Base-by-base conservation (phyloP, 2,888 invertebrate species). In the Ophion costatus region DNA sequence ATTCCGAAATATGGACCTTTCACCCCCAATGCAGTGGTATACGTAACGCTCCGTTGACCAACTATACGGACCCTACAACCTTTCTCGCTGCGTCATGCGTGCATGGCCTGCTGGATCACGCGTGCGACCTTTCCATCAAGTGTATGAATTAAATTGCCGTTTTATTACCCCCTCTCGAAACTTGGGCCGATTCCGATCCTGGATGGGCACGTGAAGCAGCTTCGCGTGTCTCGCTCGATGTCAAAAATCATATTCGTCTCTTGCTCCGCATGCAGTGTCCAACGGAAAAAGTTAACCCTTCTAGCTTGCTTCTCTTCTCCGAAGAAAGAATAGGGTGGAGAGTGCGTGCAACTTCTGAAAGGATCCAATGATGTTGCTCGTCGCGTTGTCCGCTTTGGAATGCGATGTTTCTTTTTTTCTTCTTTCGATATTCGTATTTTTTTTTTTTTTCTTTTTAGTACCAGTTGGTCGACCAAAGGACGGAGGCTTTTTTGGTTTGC, bases 91-190 rank as follows among this genome's bases (percentile, higher is more conserved):
- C 88, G 88, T 89, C 75, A 87, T 86, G 87, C 57, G 56, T 10
- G 63, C 11, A 56, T 51, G 20, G 20, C 71, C 87, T 70, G 73
- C 84, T 86, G 74, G 71, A 86, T 79, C 79, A 84, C 80, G 83
- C 86, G 81, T 84, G 71, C 85, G 89, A 90, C 90, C 91, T 20
- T 42, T 92, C 93, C 92, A 92, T 93, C 93, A 92, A 93, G 92
- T 93, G 93, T 91, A 93, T 91, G 93, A 93, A 93, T 93, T 93
- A 93, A 93, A 93, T 93, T 93, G 93, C 92, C 92, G 92, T 93
- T 93, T 93, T 93, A 93, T 93, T 92, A 56, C 29, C 29, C 20
- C 33, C 14, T 57, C 57, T 45, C 11, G 14, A 45, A 10, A 10
- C 29, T 29, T 29, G 45, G 45, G 45, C 3, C 1, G 7, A 2